phyloP scores from a whole-genome alignment of 2,797 vertebrate genomes.

The Sphenodon punctatus region DNA sequence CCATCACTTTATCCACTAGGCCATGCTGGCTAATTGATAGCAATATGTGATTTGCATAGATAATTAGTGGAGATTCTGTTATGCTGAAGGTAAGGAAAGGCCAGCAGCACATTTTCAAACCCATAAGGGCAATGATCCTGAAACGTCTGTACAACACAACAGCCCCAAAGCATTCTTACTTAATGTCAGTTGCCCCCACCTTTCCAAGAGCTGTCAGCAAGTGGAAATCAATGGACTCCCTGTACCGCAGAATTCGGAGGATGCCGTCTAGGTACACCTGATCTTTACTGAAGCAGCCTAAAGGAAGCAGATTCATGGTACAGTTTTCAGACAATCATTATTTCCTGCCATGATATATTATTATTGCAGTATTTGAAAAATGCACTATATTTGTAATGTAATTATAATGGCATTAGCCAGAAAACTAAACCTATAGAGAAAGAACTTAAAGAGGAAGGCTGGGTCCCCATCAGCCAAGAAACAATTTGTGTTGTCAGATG shows the following conservation, averaged over 20 bases:
- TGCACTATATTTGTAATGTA: no score
- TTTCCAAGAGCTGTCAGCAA: conserved; percentile 91
- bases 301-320: conserved; percentile 10
- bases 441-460: no score
- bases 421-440: no score
- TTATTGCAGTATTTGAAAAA: no score
- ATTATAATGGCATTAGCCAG: no score
- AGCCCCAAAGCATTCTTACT: no score
- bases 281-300: conserved; percentile 96
- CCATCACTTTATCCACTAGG: no score
- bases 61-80: neutral
- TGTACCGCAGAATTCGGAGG: conserved; percentile 88
- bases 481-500: no score
- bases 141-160: neutral
- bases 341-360: no score
- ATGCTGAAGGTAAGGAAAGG: conserved; percentile 10
- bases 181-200: conserved; percentile 78
- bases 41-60: conserved; percentile 1
- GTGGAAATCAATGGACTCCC: conserved; percentile 90
- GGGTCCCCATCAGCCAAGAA: no score
- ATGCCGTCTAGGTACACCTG: conserved; percentile 95
- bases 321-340: neutral
- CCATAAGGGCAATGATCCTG: neutral
- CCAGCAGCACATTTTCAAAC: neutral
- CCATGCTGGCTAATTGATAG: neutral